A percentile compares a stretch with the other conserved stretches of the same genome.
Conservation (phyloP, 2,797 vertebrate species). For the Sebastes trivittatus region DNA sequence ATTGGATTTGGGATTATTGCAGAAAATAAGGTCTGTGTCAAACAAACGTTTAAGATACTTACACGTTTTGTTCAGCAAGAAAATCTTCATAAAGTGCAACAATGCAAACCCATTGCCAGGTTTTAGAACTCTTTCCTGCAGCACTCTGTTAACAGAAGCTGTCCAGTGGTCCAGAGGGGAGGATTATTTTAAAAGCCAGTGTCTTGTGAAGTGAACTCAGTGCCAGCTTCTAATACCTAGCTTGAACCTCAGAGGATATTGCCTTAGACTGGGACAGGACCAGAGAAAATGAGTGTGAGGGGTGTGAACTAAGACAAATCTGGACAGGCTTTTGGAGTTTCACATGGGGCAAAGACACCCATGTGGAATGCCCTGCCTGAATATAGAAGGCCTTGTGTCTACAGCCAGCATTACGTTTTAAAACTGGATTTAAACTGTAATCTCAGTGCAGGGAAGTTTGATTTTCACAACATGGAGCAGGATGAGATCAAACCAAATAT, state of each 20-base stretch:
- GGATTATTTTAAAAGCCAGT: neutral
- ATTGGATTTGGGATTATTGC: neutral
- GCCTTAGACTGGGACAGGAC: neutral
- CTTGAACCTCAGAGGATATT: constrained; percentile 5
- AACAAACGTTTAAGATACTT: neutral
- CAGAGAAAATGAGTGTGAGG: neutral
- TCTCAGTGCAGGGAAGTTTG: neutral
- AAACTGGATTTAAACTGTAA: neutral
- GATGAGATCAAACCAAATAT: neutral
- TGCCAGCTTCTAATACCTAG: neutral
- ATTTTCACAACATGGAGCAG: neutral
- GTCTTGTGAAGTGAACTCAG: constrained; percentile 9
- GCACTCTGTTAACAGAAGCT: neutral
- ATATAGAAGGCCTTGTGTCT: neutral
- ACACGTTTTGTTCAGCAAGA: neutral
- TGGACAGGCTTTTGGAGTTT: neutral
- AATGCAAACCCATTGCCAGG: neutral
- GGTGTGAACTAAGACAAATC: neutral
- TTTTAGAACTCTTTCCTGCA: neutral
- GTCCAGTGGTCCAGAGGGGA: neutral
- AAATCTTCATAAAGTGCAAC: neutral
- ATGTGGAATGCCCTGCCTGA: neutral
- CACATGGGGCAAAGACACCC: neutral
- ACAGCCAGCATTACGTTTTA: neutral
- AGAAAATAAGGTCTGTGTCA: neutral